Evolutionary conservation across 1,140 invertebrate genomes (phyloP).

Genomic region (Holotrichia oblita): DNA sequence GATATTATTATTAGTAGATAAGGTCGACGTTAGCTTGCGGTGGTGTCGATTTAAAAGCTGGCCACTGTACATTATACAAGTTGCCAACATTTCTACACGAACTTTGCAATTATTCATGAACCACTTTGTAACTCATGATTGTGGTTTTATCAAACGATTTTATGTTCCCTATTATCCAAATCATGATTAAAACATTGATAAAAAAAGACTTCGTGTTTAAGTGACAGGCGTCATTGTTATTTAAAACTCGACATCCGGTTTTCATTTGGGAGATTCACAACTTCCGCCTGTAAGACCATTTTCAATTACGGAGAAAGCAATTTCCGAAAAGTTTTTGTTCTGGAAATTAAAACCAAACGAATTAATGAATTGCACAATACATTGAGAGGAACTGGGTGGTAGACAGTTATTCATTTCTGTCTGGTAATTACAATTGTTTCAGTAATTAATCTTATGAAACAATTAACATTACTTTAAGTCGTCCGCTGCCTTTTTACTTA

Average conservation of each 20-base stretch:
- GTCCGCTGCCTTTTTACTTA: not conserved
- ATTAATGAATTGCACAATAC: not conserved
- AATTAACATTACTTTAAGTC: constrained; percentile 22
- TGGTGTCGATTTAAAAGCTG: too few species aligned
- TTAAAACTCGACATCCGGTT: not conserved
- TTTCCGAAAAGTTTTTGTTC: not conserved
- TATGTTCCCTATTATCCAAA: too few species aligned
- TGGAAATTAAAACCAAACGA: not conserved
- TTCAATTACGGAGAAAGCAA: not conserved
- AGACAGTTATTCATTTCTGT: not conserved
- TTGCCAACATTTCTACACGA: too few species aligned
- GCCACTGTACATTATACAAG: too few species aligned
- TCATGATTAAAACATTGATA: too few species aligned
- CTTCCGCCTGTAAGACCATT: not conserved
- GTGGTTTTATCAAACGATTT: too few species aligned
- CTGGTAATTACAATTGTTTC: constrained; percentile 6
- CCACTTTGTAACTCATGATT: too few species aligned
- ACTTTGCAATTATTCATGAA: too few species aligned
- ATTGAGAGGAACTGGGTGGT: not conserved
- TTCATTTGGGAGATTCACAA: not conserved
- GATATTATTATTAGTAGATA: too few species aligned
- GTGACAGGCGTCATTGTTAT: too few species aligned
- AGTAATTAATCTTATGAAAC: constrained; percentile 26
- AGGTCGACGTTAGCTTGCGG: too few species aligned
- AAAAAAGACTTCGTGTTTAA: too few species aligned